A percentile compares a stretch with the other conserved stretches of the same genome.
Evolutionary conservation across 92 coral and sea anemone genomes (phyloP).

Genomic region (Pocillopora meandrina): DNA sequence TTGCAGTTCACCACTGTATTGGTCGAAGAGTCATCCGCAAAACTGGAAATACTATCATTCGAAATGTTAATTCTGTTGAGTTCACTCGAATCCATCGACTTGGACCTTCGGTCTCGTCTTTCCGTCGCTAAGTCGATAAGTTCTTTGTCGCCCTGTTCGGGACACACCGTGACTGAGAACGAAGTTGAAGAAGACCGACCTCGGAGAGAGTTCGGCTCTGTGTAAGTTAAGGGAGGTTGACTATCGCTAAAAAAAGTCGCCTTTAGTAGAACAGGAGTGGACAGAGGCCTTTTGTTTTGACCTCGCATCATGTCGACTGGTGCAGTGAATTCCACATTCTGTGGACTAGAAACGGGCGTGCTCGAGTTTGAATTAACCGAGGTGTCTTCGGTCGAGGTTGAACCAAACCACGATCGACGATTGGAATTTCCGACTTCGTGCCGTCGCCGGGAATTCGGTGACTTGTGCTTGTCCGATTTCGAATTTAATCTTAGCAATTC

Average conservation of each 20-base stretch:
- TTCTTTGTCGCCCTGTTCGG: conserved; percentile 21
- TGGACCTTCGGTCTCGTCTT: conserved; percentile 75
- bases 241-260: conserved; percentile 71
- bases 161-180: conserved; percentile 31
- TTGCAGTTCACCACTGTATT: conserved; percentile 52
- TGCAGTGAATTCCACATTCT: conserved; percentile 44
- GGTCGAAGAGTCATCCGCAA: conserved; percentile 48
- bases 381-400: conserved; percentile 63
- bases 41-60: conserved; percentile 1
- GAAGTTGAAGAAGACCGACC: conserved; percentile 44
- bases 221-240: conserved; percentile 53
- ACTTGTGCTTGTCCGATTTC: conserved; percentile 62
- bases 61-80: conserved; percentile 48
- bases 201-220: conserved; percentile 45
- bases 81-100: conserved; percentile 74
- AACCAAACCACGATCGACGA: conserved; percentile 78
- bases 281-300: conserved; percentile 73
- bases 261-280: conserved; percentile 83
- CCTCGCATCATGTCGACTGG: conserved; percentile 49
- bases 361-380: conserved; percentile 26
- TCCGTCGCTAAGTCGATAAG: conserved; percentile 68
- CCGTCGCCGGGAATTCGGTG: conserved; percentile 78
- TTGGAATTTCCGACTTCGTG: conserved; percentile 64
- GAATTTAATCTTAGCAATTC: conserved; percentile 48
- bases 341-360: conserved; percentile 56